Evolutionary conservation across 1,140 invertebrate species (phyloP).

Genomic region (Cephus cinctus): DNA sequence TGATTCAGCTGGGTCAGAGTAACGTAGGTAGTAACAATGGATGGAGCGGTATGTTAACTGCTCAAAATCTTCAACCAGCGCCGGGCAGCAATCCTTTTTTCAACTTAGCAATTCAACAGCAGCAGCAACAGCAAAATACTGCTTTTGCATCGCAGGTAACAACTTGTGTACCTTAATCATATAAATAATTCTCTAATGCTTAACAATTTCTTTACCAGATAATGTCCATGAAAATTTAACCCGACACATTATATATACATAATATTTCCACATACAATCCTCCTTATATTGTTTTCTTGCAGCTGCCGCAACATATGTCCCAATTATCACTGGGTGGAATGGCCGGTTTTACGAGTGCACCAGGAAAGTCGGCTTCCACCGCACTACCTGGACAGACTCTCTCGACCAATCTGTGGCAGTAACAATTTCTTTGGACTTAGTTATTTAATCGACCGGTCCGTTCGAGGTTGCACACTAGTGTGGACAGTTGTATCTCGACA

Average conservation of each 20-base stretch:
- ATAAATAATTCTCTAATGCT: conserved; percentile 4
- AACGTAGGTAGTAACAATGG: conserved; percentile 44
- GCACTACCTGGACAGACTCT: conserved; percentile 51
- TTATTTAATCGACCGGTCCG: conserved; percentile 38
- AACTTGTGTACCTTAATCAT: not conserved
- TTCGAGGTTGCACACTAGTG: conserved; percentile 37
- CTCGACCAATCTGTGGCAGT: conserved; percentile 61
- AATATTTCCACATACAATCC: too few relatives aligned
- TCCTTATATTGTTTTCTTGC: conserved; percentile 31
- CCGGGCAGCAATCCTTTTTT: conserved; percentile 55
- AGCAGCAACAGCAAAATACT: conserved; percentile 24
- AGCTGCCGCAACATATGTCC: conserved; percentile 63
- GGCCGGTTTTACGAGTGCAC: conserved; percentile 25
- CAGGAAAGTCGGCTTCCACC: conserved; percentile 37
- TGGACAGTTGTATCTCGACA: too few relatives aligned
- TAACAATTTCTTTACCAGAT: not conserved
- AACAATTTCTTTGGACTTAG: conserved; percentile 36
- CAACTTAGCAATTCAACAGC: conserved; percentile 41
- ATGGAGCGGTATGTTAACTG: conserved; percentile 47
- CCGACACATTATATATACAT: too few relatives aligned
- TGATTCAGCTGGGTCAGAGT: conserved; percentile 45
- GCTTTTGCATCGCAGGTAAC: conserved; percentile 38
- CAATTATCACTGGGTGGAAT: conserved; percentile 53
- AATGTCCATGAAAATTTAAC: not conserved
- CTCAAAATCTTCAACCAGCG: conserved; percentile 49